Evolutionary conservation across 2,888 invertebrate species (phyloP).

Genomic region (Pollenia labialis): DNA sequence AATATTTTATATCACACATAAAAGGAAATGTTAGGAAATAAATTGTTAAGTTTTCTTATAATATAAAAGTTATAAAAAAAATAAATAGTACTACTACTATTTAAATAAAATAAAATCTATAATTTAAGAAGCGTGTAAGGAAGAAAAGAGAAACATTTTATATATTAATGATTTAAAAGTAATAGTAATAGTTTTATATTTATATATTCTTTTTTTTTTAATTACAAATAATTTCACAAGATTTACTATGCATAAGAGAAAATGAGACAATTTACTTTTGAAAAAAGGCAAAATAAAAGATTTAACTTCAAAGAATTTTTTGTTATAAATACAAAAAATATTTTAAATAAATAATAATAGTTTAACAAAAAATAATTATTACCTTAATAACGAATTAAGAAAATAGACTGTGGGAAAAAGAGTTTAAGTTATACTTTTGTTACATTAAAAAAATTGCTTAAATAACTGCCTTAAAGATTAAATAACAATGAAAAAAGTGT

Average conservation of each 20-base stretch:
- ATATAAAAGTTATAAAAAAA: slow-evolving; percentile 48
- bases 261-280: slow-evolving; percentile 9
- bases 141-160: slow-evolving; percentile 31
- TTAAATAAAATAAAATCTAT: slow-evolving; percentile 30
- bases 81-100: slow-evolving; percentile 16
- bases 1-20: slow-evolving; percentile 81
- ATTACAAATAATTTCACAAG: slow-evolving; percentile 70
- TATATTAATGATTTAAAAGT: slow-evolving; percentile 32
- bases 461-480: slow-evolving; percentile 65
- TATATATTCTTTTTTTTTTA: slow-evolving; percentile 38
- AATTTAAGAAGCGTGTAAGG: slow-evolving; percentile 35
- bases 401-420: slow-evolving; percentile 2
- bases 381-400: slow-evolving; percentile 23
- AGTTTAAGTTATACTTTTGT: slow-evolving; percentile 22
- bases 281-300: slow-evolving; percentile 28
- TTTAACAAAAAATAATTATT: slow-evolving; percentile 38
- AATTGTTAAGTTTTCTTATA: slow-evolving; percentile 54
- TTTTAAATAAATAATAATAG: slow-evolving; percentile 13
- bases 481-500: slow-evolving; percentile 49
- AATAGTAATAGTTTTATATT: slow-evolving; percentile 2
- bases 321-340: background rate
- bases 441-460: slow-evolving; percentile 31
- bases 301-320: slow-evolving; percentile 4
- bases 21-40: slow-evolving; percentile 75
- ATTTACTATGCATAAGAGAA: slow-evolving; percentile 24